These are phyloP conservation scores for Pseudochirops cupreus DNA, from an alignment of 2,797 vertebrate species.

Conservation along the genomic window DNA sequence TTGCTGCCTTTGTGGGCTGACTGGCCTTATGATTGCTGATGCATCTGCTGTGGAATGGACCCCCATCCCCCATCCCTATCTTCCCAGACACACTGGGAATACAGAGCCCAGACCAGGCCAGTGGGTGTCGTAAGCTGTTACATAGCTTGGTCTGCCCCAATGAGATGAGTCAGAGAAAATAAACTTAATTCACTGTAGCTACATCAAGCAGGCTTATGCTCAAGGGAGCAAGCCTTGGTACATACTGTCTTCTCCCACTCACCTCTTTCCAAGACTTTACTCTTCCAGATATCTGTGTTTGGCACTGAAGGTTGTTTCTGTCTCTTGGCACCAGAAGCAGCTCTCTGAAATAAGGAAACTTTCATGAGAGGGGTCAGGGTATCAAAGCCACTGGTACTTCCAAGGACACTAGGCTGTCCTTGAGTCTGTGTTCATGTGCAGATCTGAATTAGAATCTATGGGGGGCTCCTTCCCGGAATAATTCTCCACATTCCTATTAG, in stretches of 20 bases:
- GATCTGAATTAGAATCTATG: neutral
- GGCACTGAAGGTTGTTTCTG: neutral
- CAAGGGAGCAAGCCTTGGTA: neutral
- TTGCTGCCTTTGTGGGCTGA: neutral
- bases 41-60: neutral
- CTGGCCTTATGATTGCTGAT: neutral
- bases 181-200: too few species aligned
- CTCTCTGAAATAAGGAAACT: neutral
- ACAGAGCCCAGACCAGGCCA: neutral
- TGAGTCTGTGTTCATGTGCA: neutral
- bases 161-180: neutral
- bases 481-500: neutral
- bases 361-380: neutral
- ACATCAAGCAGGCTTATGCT: too few species aligned
- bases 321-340: neutral
- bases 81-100: neutral
- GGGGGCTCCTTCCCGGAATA: neutral
- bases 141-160: neutral
- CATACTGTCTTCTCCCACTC: neutral
- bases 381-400: neutral
- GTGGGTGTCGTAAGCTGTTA: neutral
- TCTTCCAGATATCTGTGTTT: neutral
- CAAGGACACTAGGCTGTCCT: neutral
- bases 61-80: neutral
- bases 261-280: neutral